Evolutionary conservation across 2,797 vertebrate species (phyloP).

Genomic region (Syncerus caffer): DNA sequence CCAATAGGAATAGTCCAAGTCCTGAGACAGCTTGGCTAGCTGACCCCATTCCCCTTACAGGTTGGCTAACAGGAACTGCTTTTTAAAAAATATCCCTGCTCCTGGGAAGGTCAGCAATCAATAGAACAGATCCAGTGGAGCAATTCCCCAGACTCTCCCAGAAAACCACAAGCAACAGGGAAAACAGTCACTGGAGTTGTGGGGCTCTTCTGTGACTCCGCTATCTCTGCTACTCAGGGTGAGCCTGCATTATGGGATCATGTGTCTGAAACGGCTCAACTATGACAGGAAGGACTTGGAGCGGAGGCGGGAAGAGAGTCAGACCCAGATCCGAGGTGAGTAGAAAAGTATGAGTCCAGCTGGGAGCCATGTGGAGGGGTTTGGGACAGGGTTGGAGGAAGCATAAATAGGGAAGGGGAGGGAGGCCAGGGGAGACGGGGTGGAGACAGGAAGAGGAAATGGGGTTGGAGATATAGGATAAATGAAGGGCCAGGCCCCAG

Average conservation of each 20-base stretch:
- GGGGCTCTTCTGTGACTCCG: not conserved
- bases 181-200: not conserved
- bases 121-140: not conserved
- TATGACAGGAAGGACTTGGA: conserved; percentile 95
- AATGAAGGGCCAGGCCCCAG: not conserved
- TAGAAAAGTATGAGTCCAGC: not conserved
- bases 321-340: conserved; percentile 91
- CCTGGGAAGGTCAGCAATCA: not conserved
- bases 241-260: conserved; percentile 95
- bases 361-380: not conserved
- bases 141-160: not conserved
- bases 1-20: not conserved
- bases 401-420: not conserved
- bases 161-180: not conserved
- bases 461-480: not conserved
- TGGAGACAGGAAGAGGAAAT: not conserved
- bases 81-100: not conserved
- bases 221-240: conserved; percentile 84
- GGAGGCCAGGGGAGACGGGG: not conserved
- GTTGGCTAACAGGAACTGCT: not conserved
- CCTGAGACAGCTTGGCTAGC: not conserved
- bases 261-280: conserved; percentile 95
- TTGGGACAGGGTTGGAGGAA: not conserved
- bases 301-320: conserved; percentile 91
- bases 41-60: not conserved